Evolutionary conservation across 2,113 vertebrate species (phyloP).

Genomic region (Diadophis punctatus): DNA sequence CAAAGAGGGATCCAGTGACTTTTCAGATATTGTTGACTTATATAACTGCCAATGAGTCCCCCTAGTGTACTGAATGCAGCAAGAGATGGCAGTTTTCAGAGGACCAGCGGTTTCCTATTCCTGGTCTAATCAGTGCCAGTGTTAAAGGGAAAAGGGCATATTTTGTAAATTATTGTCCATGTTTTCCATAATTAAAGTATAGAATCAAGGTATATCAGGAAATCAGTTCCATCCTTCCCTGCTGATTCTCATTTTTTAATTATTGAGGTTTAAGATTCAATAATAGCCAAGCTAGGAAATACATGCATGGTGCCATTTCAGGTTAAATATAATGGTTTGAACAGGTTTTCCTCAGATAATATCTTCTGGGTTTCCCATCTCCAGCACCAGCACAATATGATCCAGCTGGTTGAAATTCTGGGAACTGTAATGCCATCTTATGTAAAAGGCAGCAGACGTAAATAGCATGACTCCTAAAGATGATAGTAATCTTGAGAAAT

Average conservation of each 20-base stretch:
- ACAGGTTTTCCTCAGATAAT: background rate
- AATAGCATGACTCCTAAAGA: background rate
- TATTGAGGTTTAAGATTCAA: background rate
- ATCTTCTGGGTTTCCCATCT: background rate
- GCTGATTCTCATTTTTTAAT: background rate
- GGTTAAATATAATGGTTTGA: background rate
- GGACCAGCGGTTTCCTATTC: background rate
- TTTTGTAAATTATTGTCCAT: background rate
- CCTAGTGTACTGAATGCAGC: background rate
- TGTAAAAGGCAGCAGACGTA: background rate
- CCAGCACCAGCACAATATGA: background rate
- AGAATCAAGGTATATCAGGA: background rate
- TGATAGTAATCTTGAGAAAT: background rate
- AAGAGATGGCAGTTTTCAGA: background rate
- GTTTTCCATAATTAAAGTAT: background rate
- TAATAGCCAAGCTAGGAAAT: background rate
- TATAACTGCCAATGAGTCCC: background rate
- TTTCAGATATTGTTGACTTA: background rate
- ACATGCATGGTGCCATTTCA: background rate
- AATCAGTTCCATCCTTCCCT: background rate
- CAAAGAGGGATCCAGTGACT: background rate
- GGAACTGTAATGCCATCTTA: background rate
- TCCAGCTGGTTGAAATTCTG: background rate
- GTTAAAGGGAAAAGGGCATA: background rate
- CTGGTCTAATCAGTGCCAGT: background rate